Conservation (phyloP, 2,888 invertebrate genomes). For the Limnephilus lunatus region DNA sequence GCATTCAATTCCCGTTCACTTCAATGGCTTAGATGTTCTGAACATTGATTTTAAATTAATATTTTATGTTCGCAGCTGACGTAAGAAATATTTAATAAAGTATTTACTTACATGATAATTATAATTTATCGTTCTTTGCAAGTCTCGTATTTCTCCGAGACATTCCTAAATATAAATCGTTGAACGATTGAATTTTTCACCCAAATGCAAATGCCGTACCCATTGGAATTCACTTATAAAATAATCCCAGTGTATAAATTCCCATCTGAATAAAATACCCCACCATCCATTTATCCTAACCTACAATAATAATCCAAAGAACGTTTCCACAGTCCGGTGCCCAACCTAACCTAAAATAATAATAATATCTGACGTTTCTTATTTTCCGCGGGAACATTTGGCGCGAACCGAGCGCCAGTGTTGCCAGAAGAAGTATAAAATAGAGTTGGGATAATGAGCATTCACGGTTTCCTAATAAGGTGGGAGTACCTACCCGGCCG, state of each 20-base stretch:
- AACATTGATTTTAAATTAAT: neutral
- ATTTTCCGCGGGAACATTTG: constrained; percentile 28
- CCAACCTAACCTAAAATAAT: neutral
- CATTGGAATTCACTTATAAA: constrained; percentile 2
- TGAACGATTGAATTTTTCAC: neutral
- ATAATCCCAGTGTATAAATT: neutral
- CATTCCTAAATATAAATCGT: neutral
- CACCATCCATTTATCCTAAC: neutral
- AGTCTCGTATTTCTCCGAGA: neutral
- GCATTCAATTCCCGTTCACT: neutral
- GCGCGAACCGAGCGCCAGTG: constrained; percentile 34
- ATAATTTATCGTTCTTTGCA: neutral
- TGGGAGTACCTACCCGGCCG: constrained; percentile 39
- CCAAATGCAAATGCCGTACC: neutral
- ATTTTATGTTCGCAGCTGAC: too few relatives aligned
- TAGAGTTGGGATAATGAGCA: constrained; percentile 48
- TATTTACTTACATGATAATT: too few relatives aligned
- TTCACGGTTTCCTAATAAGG: constrained; percentile 49
- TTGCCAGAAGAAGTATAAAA: constrained; percentile 38
- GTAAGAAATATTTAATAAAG: too few relatives aligned
- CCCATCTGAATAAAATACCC: neutral
- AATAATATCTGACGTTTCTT: neutral
- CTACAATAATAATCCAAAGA: neutral
- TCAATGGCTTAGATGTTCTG: too few relatives aligned
- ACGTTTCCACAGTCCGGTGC: neutral